Evolutionary conservation across 2,113 vertebrate species (phyloP).

Genomic region (Sylvilagus bachmani): DNA sequence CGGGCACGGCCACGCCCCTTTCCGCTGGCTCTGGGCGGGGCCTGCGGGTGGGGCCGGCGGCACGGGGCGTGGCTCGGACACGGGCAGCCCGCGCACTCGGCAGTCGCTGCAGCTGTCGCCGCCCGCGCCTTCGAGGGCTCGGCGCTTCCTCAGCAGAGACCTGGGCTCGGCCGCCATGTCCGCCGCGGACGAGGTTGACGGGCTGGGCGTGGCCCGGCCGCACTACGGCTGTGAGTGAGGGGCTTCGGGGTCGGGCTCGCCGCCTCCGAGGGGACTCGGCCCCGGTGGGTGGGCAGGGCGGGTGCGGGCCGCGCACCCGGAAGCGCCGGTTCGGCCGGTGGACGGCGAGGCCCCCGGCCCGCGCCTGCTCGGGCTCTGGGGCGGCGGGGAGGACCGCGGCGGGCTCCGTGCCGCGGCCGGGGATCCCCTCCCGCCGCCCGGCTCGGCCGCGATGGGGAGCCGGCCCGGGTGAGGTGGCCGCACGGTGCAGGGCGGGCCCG

Average conservation of each 20-base stretch:
- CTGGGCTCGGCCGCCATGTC: constrained; percentile 85
- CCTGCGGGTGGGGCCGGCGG: background rate
- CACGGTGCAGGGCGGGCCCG: constrained; percentile 61
- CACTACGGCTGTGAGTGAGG: constrained; percentile 90
- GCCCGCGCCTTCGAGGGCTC: constrained; percentile 40
- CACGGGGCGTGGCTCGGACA: constrained; percentile 31
- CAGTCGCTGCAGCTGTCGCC: constrained; percentile 76
- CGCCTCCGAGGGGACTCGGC: background rate
- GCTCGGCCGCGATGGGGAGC: constrained; percentile 11
- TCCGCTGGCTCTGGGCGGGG: background rate
- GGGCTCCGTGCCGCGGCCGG: background rate
- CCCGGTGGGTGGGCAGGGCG: constrained; percentile 18
- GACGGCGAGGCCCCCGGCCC: background rate
- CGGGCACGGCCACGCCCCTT: background rate
- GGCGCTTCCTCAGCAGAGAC: constrained; percentile 59
- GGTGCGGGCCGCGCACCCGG: constrained; percentile 68
- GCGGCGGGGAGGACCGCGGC: background rate
- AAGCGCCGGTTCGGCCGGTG: constrained; percentile 1
- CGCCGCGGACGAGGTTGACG: constrained; percentile 86
- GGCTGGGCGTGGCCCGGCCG: constrained; percentile 84
- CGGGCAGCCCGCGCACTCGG: constrained; percentile 60
- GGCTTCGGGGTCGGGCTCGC: background rate
- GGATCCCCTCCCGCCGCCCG: background rate
- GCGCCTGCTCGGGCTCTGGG: background rate
- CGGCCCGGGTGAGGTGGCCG: constrained; percentile 58